Base-by-base conservation (phyloP, 1,140 invertebrate genomes). In the Stegodyphus mimosarum region DNA sequence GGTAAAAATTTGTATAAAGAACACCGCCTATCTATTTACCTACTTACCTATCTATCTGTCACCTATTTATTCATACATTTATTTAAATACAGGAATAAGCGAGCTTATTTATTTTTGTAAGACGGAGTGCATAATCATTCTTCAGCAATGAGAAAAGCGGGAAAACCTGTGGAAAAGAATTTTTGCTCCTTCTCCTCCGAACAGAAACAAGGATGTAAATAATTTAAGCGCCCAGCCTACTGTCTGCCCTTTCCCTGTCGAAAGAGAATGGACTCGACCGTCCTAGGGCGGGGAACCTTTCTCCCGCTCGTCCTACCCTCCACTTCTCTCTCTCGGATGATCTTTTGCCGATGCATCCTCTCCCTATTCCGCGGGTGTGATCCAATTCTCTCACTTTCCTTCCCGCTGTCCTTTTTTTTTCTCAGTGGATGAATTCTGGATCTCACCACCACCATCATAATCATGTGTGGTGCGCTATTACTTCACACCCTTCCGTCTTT, bases 231-330 rank as follows among this genome's bases (percentile, higher is more conserved):
- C 7, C 64, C 55, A 60, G 9, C 55, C 55, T 60, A 10, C 9
- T 1, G 15, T 60, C 55, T 60, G 15, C 64, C 64, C 13, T 67
- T 18, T 52, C 71, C 71, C 80, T 53, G 17, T 69, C 17, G 5
- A 11, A n/a, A 13, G 7, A 49, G 55, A 83, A 83, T 83, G 80
- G 80, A 83, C 70, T 83, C 80, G n/a, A 48, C 78, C 78, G 17
- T 71, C 67, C n/a, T 49, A 80, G 77, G 64, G 77, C 66, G 77
- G 64, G 67, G 64, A 67, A 72, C 55, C 53, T 10, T 17, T 66
- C 11, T 55, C 17, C 66, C 67, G 11, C 79, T 7, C 48, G 2
- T 51, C 69, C 70, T 18, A 15, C 51, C 79, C 55, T 60, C 55
- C 55, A 60, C 15, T 60, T 60, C 55, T 60, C 55, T 60, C 55